These are phyloP conservation scores for Eupithecia subumbrata DNA, from an alignment of 2,888 invertebrate genomes.

Conservation along the genomic window DNA sequence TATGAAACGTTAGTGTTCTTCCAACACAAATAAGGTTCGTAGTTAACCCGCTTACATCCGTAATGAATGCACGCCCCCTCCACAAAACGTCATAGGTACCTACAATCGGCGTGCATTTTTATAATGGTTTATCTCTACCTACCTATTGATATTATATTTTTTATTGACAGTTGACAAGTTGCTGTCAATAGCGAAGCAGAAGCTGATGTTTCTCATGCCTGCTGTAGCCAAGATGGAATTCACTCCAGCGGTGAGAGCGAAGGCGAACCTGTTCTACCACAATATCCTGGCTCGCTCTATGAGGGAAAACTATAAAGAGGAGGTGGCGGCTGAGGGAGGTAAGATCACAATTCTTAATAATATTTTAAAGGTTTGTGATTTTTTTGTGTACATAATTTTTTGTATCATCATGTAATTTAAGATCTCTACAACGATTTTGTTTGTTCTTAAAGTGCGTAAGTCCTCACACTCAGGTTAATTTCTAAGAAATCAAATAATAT, in stretches of 20 bases:
- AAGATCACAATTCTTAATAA: not conserved
- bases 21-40: no score
- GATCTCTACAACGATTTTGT: no score
- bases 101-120: no score
- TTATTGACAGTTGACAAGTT: constrained; percentile 69
- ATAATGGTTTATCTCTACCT: no score
- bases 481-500: no score
- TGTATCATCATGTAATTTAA: no score
- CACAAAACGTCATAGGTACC: no score
- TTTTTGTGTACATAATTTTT: not conserved
- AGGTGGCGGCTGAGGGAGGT: constrained; percentile 72
- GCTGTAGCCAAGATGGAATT: constrained; percentile 74
- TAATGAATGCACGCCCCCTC: no score
- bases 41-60: no score
- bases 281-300: constrained; percentile 70
- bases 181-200: constrained; percentile 64
- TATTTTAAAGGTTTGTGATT: not conserved
- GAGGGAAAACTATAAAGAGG: constrained; percentile 75
- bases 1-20: no score
- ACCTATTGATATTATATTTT: not conserved
- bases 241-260: constrained; percentile 57
- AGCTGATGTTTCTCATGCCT: constrained; percentile 66
- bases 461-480: no score
- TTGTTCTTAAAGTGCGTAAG: no score
- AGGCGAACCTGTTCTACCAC: constrained; percentile 73